Conservation (phyloP, 2,797 vertebrate species). For the Acanthurus leucopareius region DNA sequence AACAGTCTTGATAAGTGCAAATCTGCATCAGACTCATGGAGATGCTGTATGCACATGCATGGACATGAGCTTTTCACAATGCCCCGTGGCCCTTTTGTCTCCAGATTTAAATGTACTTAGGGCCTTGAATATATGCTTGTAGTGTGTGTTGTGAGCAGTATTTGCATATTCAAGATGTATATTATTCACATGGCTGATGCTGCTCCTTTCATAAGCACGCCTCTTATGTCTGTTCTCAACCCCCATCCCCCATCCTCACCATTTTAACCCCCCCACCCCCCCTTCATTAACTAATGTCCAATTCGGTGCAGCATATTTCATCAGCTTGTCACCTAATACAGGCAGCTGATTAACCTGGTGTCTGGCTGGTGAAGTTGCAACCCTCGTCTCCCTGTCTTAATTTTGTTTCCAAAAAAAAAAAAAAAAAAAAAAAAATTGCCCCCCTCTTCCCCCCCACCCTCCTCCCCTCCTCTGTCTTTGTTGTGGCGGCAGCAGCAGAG, state of each 20-base stretch:
- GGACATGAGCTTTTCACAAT: slow-evolving; percentile 64
- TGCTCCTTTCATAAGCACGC: slow-evolving; percentile 78
- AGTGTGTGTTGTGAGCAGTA: slow-evolving; percentile 77
- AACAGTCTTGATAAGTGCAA: slow-evolving; percentile 67
- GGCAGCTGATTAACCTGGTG: slow-evolving; percentile 98
- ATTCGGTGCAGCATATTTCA: slow-evolving; percentile 83
- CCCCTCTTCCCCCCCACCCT: slow-evolving; percentile 8
- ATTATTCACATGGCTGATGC: slow-evolving; percentile 86
- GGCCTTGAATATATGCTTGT: slow-evolving; percentile 76
- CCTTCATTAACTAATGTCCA: slow-evolving; percentile 86
- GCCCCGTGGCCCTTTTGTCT: slow-evolving; percentile 77
- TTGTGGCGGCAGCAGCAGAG: slow-evolving; percentile 96
- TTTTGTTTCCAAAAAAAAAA: not conserved
- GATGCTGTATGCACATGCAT: slow-evolving; percentile 58
- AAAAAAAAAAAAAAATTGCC: not conserved
- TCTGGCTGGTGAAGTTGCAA: slow-evolving; percentile 89
- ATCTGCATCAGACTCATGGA: slow-evolving; percentile 62
- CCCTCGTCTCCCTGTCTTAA: slow-evolving; percentile 79
- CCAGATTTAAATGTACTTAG: slow-evolving; percentile 73
- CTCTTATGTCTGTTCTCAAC: slow-evolving; percentile 78
- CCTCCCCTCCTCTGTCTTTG: slow-evolving; percentile 83
- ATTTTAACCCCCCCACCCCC: slow-evolving; percentile 54
- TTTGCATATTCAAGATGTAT: slow-evolving; percentile 89
- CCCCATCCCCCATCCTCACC: slow-evolving; percentile 77
- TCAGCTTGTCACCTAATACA: slow-evolving; percentile 94